Conservation (phyloP, 2,113 vertebrate species). For the Corydoras sp. region DNA sequence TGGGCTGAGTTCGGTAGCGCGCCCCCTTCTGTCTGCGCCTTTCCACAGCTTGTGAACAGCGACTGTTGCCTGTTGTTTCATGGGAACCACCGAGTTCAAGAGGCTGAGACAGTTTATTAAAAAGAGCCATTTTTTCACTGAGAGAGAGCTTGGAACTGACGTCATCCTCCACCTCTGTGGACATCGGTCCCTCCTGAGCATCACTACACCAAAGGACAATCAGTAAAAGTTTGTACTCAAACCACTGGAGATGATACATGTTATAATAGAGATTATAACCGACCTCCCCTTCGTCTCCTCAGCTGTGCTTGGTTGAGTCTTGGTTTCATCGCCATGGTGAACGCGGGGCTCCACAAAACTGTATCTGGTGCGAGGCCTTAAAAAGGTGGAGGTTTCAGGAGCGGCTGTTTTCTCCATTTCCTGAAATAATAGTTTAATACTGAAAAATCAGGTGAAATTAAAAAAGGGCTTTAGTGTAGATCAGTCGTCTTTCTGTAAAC, state of each 20-base stretch:
- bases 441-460: neutral
- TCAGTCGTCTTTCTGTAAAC: neutral
- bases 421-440: conserved; percentile 38
- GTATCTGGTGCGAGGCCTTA: conserved; percentile 59
- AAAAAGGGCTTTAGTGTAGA: neutral
- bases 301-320: conserved; percentile 66
- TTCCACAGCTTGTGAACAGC: conserved; percentile 39
- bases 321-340: conserved; percentile 57
- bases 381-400: conserved; percentile 51
- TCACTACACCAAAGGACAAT: conserved; percentile 16
- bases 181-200: conserved; percentile 24
- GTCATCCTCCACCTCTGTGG: conserved; percentile 39
- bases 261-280: too few species aligned
- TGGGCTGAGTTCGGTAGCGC: conserved; percentile 69
- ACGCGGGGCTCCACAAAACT: conserved; percentile 53
- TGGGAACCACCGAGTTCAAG: conserved; percentile 17
- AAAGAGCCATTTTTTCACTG: conserved; percentile 72
- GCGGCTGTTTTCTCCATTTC: conserved; percentile 66
- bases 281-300: conserved; percentile 54
- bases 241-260: too few species aligned
- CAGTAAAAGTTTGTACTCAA: neutral
- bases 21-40: conserved; percentile 66
- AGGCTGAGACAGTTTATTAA: conserved; percentile 64
- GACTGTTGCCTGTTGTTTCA: conserved; percentile 29
- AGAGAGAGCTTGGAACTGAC: conserved; percentile 65